A percentile compares a stretch with the other conserved stretches of the same genome.
phyloP scores from a whole-genome alignment of 2,113 vertebrate species.

The Pelecanoides urinatrix region DNA sequence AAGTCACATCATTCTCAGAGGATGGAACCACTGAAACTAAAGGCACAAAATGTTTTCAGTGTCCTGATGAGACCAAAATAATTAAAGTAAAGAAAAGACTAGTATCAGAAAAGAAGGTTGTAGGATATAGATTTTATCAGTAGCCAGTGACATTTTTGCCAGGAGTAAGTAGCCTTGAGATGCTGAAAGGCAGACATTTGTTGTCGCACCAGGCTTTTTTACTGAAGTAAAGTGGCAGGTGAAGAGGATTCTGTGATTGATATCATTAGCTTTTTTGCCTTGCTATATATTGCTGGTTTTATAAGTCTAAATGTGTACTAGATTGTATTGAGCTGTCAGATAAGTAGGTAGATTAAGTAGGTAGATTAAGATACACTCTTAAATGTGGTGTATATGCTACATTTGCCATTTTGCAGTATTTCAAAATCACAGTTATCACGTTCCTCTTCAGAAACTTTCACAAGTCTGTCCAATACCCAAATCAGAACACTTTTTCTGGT shows the following conservation, averaged over 20 bases:
- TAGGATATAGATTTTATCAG: neutral
- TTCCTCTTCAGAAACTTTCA: neutral
- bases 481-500: neutral
- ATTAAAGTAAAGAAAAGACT: too few relatives aligned
- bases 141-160: neutral
- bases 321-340: neutral
- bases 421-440: neutral
- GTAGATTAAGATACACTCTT: neutral
- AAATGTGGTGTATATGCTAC: neutral
- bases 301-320: neutral
- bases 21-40: neutral
- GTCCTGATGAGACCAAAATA: neutral
- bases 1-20: neutral
- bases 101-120: neutral
- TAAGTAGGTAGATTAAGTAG: neutral
- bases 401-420: neutral
- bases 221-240: neutral
- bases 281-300: neutral
- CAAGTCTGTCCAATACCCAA: neutral
- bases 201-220: neutral
- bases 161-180: neutral
- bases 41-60: neutral
- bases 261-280: neutral
- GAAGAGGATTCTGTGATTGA: neutral
- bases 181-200: neutral